Conservation (phyloP, 53 echinoderm and acorn worm genomes). For the Holothuria leucospilota region DNA sequence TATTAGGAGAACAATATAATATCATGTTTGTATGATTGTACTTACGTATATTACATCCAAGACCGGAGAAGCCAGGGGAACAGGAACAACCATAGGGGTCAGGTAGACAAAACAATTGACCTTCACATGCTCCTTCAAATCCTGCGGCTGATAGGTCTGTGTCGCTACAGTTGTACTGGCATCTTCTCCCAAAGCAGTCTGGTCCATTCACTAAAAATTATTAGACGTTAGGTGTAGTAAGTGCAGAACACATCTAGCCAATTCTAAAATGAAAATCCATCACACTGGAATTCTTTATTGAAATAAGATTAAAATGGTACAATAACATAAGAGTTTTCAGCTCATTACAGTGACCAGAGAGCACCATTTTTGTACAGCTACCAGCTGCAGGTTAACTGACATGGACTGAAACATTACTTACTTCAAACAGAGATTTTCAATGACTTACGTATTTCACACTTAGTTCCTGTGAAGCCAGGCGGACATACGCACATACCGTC, state of each 20-base stretch:
- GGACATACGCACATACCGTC: conserved; percentile 18
- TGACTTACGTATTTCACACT: not conserved
- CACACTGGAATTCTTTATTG: no score
- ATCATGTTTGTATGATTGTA: no score
- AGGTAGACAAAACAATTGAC: not conserved
- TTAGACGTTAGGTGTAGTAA: not conserved
- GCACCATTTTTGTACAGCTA: no score
- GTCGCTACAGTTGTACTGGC: not conserved
- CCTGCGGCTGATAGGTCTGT: not conserved
- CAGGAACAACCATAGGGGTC: conserved; percentile 16
- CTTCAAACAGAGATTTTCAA: no score
- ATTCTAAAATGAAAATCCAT: no score
- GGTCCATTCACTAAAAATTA: not conserved
- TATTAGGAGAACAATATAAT: no score
- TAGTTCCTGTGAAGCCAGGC: not conserved
- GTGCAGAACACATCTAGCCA: no score
- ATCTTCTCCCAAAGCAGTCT: not conserved
- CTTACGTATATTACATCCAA: not conserved
- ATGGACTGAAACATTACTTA: no score
- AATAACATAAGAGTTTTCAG: no score
- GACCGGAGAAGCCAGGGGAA: conserved; percentile 1
- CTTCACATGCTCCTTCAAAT: not conserved
- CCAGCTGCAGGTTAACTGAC: no score
- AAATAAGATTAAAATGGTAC: not conserved
- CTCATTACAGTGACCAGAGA: no score